Evolutionary conservation across 2,113 vertebrate species (phyloP), one percentile per base, ranked within the genome.

Genomic region (Vulpes lagopus): DNA sequence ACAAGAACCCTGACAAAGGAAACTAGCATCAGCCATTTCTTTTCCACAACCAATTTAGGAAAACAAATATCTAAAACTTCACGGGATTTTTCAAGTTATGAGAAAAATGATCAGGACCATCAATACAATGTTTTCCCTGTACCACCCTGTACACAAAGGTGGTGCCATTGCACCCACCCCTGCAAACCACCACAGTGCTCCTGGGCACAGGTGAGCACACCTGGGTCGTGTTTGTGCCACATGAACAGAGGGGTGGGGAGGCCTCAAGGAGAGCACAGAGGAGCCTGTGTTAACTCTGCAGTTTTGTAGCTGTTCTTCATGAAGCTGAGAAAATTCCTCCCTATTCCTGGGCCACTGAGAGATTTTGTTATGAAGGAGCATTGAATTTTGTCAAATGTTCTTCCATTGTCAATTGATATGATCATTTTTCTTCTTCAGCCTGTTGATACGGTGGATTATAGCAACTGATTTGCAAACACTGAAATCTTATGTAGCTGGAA

Each of bases 51-150:
- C 99, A 49, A 99, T 99, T 89, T 99, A 99, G 93, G 99, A 99
- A 98, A 99, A 99, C 15, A 99, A 97, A 89, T 99, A 99, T 96
- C 99, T 99, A 98, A 99, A 99, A 98, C 99, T 99, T 85, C 99
- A 98, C 97, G 99, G 99, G 97, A 99, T 99, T 99, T 88, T 99
- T 99, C 86, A 99, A 93, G 86, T 99, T 99, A 98, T 99, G 99
- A 81, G 99, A 99, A 97, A 99, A 99, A 90, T 99, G 99, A 92
- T 99, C 99, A 87, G 98, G 98, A 67, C 99, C 99, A 60, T 30
- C 8, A 30, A 30, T 25, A 30, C 15, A 49, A 51, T 64, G 11
- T 64, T 64, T n/a, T 76, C 57, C 32, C 11, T 27, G 16, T 12
- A 19, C 32, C 62, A 43, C 2, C 57, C 11, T 55, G 38, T 55